Evolutionary conservation across 2,797 vertebrate genomes (phyloP), one percentile per base, ranked within the genome.

Genomic region (Simalia tracyae): DNA sequence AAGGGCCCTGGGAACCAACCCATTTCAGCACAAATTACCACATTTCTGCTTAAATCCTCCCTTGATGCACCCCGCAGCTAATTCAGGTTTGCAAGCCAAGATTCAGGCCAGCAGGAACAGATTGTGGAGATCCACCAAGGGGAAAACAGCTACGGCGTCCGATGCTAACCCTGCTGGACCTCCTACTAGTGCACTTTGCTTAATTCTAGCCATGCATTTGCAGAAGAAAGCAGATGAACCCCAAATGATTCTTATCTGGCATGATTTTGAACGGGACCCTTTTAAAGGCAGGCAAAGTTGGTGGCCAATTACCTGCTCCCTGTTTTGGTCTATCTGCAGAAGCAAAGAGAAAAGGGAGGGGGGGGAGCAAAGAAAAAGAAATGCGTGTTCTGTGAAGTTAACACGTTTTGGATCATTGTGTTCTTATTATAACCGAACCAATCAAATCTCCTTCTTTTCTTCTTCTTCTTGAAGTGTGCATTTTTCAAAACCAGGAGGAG

Each of bases 401-500:
- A 68, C 57, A 60, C 26, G 87, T 76, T 81, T 76, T 2, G 54
- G 85, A 87, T 84, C 56, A n/a, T 92, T 22, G 36, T 88, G 42
- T 64, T 84, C 86, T 84, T 81, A 64, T 64, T 63, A 63, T 64
- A 28, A 84, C 42, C 5, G 31, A 24, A 9, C 86, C 86, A 59
- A 64, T 84, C 86, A 19, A 64, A 57, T 31, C 42, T 3, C n/a
- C 11, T 4, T 22, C n/a, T 84, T 36, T 9, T 17, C 59, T 81
- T 28, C 91, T 31, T 54, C 12, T 63, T 64, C 14, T 54, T 61
- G 68, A 91, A 88, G 66, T 88, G 57, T 84, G 68, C 91, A 88
- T 92, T 92, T 92, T 92, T 89, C 91, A 89, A 84, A 64, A 63
- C 57, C 4, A 12, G 56, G 14, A 56, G 68, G 17, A 81, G 86